Evolutionary conservation across 2,888 invertebrate genomes (phyloP), one percentile per base, ranked within the genome.

Genomic region (Ganaspis brasiliensis): DNA sequence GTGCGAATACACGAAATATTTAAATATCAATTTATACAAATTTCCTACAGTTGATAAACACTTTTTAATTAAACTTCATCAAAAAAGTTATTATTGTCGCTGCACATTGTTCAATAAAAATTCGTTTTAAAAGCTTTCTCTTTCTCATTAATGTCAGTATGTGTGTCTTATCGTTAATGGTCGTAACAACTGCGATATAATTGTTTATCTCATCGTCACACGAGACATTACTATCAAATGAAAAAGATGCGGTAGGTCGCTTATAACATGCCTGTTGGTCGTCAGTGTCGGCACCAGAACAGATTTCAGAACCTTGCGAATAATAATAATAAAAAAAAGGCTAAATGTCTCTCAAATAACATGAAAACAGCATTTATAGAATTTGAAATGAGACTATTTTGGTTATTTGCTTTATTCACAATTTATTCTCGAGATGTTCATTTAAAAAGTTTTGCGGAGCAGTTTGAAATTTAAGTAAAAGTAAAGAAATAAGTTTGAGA

Each of bases 381-480:
- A 35, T 16, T 61, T 61, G 9, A 35, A 61, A 61, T 61, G 31
- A 35, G 35, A 61, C 16, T 16, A 61, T 61, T n/a, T 16, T 35
- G 35, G 59, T 16, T 35, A 59, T 59, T 35, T 57, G 26, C 31
- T 1, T 57, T 5, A 6, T n/a, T 31, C n/a, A 57, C 31, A n/a
- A 26, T 31, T 57, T 14, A 8, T 26, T 10, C 16, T 8, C 6
- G 16, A 35, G 35, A 19, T 61, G 16, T 61, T 61, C 35, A 31
- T 31, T 61, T 37, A 37, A 37, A 37, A 61, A 61, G 16, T 61
- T 10, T 31, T 10, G 6, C 59, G 9, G 59, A 35, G 31, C 16
- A 59, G 16, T 59, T 59, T 31, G n/a, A 31, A 59, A 31, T 59
- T 59, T 14, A 35, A 59, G 8, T 59, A 35, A 59, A 59, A 31